A percentile compares a stretch with the other conserved stretches of the same genome.
Evolutionary conservation across 1,140 invertebrate genomes (phyloP).

Genomic region (Heliconius eleuchia): DNA sequence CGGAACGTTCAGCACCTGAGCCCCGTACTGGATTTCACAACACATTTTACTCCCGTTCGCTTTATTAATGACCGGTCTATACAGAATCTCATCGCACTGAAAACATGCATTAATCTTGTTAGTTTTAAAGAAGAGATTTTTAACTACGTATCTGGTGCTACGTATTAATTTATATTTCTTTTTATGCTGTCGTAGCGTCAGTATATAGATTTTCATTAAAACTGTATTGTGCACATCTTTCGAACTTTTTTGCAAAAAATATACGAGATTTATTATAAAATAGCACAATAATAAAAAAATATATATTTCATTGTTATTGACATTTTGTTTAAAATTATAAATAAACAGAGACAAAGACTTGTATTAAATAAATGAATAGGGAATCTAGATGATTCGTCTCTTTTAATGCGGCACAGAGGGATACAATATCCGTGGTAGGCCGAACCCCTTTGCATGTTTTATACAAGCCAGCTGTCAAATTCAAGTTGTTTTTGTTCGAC

Average conservation of each 20-base stretch:
- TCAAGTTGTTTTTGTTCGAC: conserved; percentile 61
- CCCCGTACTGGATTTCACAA: conserved; percentile 44
- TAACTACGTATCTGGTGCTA: background rate
- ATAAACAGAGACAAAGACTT: conserved; percentile 6
- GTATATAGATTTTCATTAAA: conserved; percentile 4
- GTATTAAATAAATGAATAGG: conserved; percentile 35
- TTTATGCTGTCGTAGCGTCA: background rate
- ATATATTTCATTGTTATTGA: background rate
- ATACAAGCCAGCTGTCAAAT: conserved; percentile 60
- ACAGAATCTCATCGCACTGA: conserved; percentile 39
- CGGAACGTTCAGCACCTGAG: conserved; percentile 50
- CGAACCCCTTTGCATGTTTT: conserved; percentile 53
- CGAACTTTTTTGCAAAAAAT: background rate
- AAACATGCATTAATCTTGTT: conserved; percentile 38
- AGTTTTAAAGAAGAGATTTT: conserved; percentile 14
- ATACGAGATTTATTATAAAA: background rate
- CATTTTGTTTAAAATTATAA: background rate
- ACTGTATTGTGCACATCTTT: background rate
- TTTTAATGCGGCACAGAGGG: conserved; percentile 30
- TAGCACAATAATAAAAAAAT: background rate
- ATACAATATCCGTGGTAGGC: conserved; percentile 38
- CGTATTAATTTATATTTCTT: background rate
- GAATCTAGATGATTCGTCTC: conserved; percentile 38
- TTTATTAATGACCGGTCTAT: conserved; percentile 47
- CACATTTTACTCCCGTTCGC: conserved; percentile 46